phyloP scores from a whole-genome alignment of 2,888 invertebrate genomes.

The Diaprepes abbreviatus region DNA sequence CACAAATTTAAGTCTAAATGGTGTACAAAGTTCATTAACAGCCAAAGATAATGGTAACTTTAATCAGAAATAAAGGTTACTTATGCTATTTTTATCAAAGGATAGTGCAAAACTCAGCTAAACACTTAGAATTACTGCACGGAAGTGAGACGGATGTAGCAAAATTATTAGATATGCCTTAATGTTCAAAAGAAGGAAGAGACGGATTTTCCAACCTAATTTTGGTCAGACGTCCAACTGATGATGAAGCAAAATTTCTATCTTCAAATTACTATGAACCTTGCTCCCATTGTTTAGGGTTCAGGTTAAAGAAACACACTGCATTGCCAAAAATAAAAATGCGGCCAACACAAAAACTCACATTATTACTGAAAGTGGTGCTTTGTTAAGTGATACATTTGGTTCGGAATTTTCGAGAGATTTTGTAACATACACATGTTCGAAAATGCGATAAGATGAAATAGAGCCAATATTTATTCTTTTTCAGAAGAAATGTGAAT shows the following conservation, averaged over 20 bases:
- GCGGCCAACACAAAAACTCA: conserved; percentile 7
- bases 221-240: conserved; percentile 13
- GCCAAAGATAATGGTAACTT: no score
- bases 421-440: conserved; percentile 10
- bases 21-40: no score
- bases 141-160: no score
- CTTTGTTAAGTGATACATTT: conserved; percentile 24
- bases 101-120: no score
- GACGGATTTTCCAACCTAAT: conserved; percentile 11
- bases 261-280: no score
- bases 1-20: no score
- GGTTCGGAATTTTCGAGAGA: conserved; percentile 26
- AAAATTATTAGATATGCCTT: conserved; percentile 9
- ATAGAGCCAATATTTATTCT: no score
- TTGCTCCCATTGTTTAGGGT: conserved; percentile 30
- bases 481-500: no score
- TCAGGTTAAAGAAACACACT: conserved; percentile 31
- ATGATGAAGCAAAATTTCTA: conserved; percentile 10
- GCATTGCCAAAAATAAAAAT: conserved; percentile 22
- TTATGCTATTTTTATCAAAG: no score
- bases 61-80: no score
- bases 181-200: conserved; percentile 24
- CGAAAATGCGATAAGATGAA: conserved; percentile 23
- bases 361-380: conserved; percentile 27
- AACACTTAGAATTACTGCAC: no score